Base-by-base conservation (phyloP, 2,113 vertebrate genomes). In the Proteles cristata region DNA sequence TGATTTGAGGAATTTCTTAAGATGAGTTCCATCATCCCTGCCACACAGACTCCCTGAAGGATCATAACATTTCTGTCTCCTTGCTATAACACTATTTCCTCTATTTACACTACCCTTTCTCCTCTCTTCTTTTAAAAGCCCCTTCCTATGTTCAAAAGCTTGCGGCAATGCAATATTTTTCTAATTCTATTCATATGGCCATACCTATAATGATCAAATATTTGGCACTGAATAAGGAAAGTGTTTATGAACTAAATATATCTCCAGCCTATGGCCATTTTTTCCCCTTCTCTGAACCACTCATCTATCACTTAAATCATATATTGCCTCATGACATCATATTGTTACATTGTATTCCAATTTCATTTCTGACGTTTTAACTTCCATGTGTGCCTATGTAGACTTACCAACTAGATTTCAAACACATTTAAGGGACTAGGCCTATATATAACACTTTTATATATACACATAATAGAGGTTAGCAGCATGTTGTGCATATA, bases 111-210 rank as follows among this genome's bases (percentile, higher is more conserved):
- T 50, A 11, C 1, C 33, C 19, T 35, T 68, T 7, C 55, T 74
- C 25, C 23, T 90, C 39, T 90, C 48, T 96, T 77, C 73, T 92
- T 80, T 84, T 33, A 91, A 96, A 97, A 93, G 45, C 74, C 48
- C 35, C 11, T 77, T 65, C 4, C 12, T 39, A 63, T 48, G 19
- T 95, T 90, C 16, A 91, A 92, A 93, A 86, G 48, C 11, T 43
- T 50, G 14, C 35, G 39, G 55, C 74, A 88, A 90, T 45, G 11
- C 21, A 53, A 17, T 50, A 68, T 48, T 77, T 88, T 86, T 69
- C 39, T 81, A 77, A 61, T 87, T 43, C n/a, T 88, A 65, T 28
- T 80, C 31, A 77, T 79, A 83, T 23, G 5, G 4, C 15, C 35
- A 90, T 87, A 94, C 89, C 82, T 31, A 93, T 76, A 74, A 88